These are phyloP conservation scores for Borostomias antarcticus DNA, from an alignment of 2,797 vertebrate genomes.

Conservation along the genomic window DNA sequence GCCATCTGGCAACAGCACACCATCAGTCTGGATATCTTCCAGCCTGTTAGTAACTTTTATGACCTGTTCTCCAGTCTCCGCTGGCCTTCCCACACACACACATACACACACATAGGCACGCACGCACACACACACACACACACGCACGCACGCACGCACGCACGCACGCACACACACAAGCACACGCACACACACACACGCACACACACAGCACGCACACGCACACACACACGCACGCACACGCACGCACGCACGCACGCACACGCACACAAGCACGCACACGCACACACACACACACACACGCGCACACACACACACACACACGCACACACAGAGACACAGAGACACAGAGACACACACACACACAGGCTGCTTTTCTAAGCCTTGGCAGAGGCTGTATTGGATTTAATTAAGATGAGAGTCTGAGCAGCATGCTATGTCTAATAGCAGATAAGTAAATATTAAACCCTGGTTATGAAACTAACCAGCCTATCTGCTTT, in stretches of 20 bases:
- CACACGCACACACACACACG: constrained; percentile 11
- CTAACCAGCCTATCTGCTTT: too few species aligned
- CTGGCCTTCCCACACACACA: constrained; percentile 11
- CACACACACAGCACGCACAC: constrained; percentile 20
- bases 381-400: neutral
- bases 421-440: constrained; percentile 37
- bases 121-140: constrained; percentile 21
- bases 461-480: constrained; percentile 58
- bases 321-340: constrained; percentile 22
- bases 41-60: constrained; percentile 49
- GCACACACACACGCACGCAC: constrained; percentile 15
- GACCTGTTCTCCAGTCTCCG: constrained; percentile 2
- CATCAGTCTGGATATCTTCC: constrained; percentile 36
- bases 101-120: constrained; percentile 22
- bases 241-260: constrained; percentile 21
- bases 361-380: constrained; percentile 18
- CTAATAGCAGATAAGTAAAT: constrained; percentile 64
- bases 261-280: constrained; percentile 20
- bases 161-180: too few species aligned
- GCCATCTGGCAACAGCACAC: neutral
- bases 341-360: constrained; percentile 11
- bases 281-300: constrained; percentile 25
- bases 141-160: constrained; percentile 14
- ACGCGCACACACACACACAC: constrained; percentile 23
- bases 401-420: constrained; percentile 56